These are phyloP conservation scores for Enteromius unitaeniatus DNA, from an alignment of 2,797 vertebrate species.

Conservation along the genomic window DNA sequence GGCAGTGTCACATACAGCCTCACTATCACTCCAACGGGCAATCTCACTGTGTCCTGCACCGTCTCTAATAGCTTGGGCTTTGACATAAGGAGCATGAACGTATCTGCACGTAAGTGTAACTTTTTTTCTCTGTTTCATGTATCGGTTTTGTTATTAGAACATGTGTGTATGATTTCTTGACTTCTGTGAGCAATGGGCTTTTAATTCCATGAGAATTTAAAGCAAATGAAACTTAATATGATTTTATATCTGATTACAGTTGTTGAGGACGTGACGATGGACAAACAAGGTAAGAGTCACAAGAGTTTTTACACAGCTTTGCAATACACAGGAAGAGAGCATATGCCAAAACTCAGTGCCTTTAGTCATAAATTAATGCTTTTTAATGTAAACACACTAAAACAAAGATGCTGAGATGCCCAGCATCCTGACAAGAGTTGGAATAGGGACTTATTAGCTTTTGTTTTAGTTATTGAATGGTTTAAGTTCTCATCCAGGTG, in stretches of 20 bases:
- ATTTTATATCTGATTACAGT: constrained; percentile 85
- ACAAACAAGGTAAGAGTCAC: constrained; percentile 79
- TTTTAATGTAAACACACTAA: constrained; percentile 43
- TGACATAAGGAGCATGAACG: constrained; percentile 82
- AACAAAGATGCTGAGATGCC: constrained; percentile 66
- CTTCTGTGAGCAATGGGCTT: constrained; percentile 51
- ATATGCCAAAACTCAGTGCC: not conserved
- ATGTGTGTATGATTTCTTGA: not conserved
- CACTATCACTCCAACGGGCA: constrained; percentile 85
- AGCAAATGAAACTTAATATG: constrained; percentile 70
- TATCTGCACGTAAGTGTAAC: constrained; percentile 90
- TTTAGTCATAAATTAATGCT: not conserved
- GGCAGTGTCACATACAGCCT: constrained; percentile 89
- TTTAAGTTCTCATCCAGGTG: not conserved
- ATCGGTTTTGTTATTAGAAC: not conserved
- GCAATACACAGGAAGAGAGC: constrained; percentile 1
- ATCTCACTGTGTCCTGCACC: constrained; percentile 90
- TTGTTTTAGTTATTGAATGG: constrained; percentile 52
- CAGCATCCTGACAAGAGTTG: constrained; percentile 79
- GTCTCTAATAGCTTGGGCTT: constrained; percentile 88
- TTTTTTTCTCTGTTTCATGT: not conserved
- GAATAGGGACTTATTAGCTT: constrained; percentile 62
- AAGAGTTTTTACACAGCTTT: not conserved
- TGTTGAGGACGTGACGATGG: constrained; percentile 76
- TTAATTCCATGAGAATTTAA: constrained; percentile 48